Percentiles rank a stretch among this genome's conserved stretches.
phyloP scores from a whole-genome alignment of 2,888 invertebrate genomes.

The Lasius platythorax region DNA sequence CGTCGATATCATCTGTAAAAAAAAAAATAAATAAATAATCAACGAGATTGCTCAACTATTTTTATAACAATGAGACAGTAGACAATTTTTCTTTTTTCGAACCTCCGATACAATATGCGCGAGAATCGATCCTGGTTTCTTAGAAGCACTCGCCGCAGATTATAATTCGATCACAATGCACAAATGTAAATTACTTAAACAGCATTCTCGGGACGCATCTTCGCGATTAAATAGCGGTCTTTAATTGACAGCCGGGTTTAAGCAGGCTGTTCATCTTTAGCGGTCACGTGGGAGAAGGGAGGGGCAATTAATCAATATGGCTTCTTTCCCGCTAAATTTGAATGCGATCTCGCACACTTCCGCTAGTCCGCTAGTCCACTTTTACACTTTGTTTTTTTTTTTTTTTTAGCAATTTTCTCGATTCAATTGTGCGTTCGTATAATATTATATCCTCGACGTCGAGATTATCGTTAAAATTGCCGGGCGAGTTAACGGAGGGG shows the following conservation, averaged over 20 bases:
- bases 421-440: neutral
- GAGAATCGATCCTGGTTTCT: neutral
- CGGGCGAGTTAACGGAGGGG: neutral
- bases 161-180: neutral
- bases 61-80: neutral
- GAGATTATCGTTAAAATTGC: neutral
- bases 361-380: neutral
- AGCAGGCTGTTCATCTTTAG: conserved; percentile 3
- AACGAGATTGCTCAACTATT: neutral
- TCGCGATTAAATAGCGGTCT: neutral
- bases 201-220: neutral
- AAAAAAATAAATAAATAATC: conserved; percentile 21
- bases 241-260: conserved; percentile 11
- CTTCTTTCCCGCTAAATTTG: conserved; percentile 4
- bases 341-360: neutral
- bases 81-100: neutral
- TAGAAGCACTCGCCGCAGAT: neutral
- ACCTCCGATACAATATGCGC: no score
- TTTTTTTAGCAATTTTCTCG: neutral
- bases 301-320: neutral
- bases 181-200: neutral
- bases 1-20: conserved; percentile 81
- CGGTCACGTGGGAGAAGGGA: neutral
- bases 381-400: neutral
- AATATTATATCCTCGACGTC: neutral